Evolutionary conservation across 2,113 vertebrate species (phyloP).

Genomic region (Hoplias malabaricus): DNA sequence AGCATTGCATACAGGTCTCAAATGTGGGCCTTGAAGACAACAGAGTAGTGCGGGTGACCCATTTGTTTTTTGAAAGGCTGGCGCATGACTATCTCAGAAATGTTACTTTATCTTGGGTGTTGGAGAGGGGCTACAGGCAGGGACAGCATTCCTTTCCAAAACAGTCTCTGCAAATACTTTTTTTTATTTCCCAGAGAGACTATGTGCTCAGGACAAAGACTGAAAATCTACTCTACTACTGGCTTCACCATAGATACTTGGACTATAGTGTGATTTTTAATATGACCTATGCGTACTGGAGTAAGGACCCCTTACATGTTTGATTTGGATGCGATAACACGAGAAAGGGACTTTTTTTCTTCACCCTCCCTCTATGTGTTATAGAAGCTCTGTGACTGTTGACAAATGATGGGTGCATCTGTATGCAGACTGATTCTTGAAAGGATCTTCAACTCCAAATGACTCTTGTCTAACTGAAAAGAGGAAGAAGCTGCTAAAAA

Average conservation of each 20-base stretch:
- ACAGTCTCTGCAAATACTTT: constrained; percentile 50
- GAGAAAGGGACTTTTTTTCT: not conserved
- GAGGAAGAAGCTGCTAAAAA: not conserved
- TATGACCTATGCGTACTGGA: not conserved
- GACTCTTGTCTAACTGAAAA: not conserved
- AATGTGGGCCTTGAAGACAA: not conserved
- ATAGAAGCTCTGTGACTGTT: not conserved
- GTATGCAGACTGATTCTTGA: not conserved
- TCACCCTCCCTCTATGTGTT: not conserved
- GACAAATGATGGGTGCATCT: not conserved
- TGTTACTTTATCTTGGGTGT: constrained; percentile 63
- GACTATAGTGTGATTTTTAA: not conserved
- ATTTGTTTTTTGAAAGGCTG: not conserved
- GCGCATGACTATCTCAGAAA: constrained; percentile 50
- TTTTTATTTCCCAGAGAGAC: constrained; percentile 41
- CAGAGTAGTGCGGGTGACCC: not conserved
- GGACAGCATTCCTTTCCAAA: constrained; percentile 78
- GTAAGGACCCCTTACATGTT: not conserved
- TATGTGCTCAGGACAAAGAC: not conserved
- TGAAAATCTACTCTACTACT: not conserved
- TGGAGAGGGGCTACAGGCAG: constrained; percentile 54
- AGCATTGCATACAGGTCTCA: not conserved
- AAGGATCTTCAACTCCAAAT: not conserved
- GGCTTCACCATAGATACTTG: not conserved
- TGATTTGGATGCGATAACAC: not conserved